Evolutionary conservation across 2,113 vertebrate genomes (phyloP), one percentile per base, ranked within the genome.

Genomic region (Ranitomeya variabilis): DNA sequence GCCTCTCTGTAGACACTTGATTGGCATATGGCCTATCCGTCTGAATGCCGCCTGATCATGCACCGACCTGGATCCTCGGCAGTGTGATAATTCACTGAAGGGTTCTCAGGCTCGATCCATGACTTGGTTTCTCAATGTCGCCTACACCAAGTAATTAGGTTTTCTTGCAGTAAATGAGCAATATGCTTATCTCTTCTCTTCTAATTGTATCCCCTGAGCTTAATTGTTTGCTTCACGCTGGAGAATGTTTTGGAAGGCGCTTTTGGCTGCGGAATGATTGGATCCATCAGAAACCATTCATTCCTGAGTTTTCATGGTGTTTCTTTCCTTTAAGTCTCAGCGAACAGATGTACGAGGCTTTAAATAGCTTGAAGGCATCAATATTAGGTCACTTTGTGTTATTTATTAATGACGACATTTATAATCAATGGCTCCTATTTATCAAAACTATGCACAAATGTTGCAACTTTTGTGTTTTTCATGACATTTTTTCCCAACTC

Each of bases 191-290:
- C 78, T 82, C 66, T 15, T 55, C 26, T 60, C 23, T 14, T n/a
- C 79, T 87, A 87, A 87, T 87, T 87, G 86, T 57, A 37, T 87
- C 86, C 86, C 86, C 26, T 15, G 86, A 73, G 86, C 37, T 23
- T 80, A 19, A 45, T 86, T 55, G 54, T 77, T 52, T 67, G 85
- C 74, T 67, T 54, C 54, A n/a, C 16, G 85, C 57, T 51, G 55
- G 73, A n/a, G 59, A 79, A 55, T 55, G 11, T 55, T 66, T 79
- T 62, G 74, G 55, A 62, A 15, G 21, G 14, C n/a, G 73, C 57
- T 86, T 51, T 60, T 77, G 85, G 74, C 74, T 79, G 55, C 54
- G 51, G 6, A 78, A 51, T n/a, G 85, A 60, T 79, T 77, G 84
- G 55, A 76, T 51, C 26, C 26, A 16, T 51, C 54, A 18, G 12